Evolutionary conservation across 2,888 invertebrate species (phyloP).

Genomic region (Bellardia pandia): DNA sequence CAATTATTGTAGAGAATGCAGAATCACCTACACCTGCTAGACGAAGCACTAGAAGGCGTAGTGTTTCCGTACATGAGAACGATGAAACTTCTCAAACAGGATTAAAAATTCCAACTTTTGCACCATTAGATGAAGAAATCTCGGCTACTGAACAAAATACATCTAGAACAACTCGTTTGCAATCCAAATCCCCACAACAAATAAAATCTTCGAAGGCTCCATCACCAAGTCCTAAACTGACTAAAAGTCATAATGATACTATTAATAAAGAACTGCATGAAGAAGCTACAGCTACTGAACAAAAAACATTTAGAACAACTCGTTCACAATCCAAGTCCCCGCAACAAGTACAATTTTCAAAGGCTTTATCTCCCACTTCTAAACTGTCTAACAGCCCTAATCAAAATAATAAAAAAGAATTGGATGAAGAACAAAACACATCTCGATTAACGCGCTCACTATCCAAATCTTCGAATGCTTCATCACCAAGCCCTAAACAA

Average conservation of each 20-base stretch:
- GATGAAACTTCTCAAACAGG: slow-evolving; percentile 65
- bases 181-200: slow-evolving; percentile 74
- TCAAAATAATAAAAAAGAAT: neutral
- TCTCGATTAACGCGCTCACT: slow-evolving; percentile 71
- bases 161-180: slow-evolving; percentile 70
- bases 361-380: neutral
- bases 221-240: neutral
- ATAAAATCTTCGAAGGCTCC: neutral
- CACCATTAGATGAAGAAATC: slow-evolving; percentile 71
- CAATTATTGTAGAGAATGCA: slow-evolving; percentile 67
- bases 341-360: neutral
- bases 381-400: neutral
- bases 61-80: slow-evolving; percentile 64
- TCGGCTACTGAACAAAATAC: slow-evolving; percentile 21
- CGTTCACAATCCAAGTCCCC: slow-evolving; percentile 75
- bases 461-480: slow-evolving; percentile 56
- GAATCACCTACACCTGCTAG: slow-evolving; percentile 76
- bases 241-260: neutral
- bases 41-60: slow-evolving; percentile 72
- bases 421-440: neutral
- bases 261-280: slow-evolving; percentile 42
- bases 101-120: slow-evolving; percentile 42
- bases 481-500: neutral
- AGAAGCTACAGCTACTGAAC: slow-evolving; percentile 65
- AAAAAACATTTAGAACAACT: slow-evolving; percentile 45